Percentiles rank a stretch among this genome's conserved stretches.
phyloP scores from a whole-genome alignment of 1,140 invertebrate species.

The Drosophila fuyamai region DNA sequence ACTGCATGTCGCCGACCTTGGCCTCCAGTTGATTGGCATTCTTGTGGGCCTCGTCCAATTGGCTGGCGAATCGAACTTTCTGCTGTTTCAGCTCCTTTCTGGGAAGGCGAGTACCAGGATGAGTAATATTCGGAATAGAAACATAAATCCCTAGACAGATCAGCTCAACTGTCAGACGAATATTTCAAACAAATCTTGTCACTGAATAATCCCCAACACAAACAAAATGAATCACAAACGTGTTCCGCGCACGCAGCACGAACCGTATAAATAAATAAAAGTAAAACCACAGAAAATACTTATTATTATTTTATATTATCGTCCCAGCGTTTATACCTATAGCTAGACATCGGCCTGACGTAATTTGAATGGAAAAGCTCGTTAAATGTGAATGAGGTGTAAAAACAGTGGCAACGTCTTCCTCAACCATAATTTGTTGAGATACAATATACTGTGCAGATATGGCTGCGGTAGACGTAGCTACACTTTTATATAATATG shows the following conservation, averaged over 20 bases:
- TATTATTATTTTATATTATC: constrained; percentile 32
- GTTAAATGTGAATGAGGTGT: constrained; percentile 68
- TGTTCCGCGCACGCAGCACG: constrained; percentile 56
- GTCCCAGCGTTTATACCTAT: constrained; percentile 26
- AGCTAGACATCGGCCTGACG: constrained; percentile 52
- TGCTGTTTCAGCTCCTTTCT: constrained; percentile 86
- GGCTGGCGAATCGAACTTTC: constrained; percentile 85
- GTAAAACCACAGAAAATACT: constrained; percentile 19
- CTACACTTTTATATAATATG: constrained; percentile 68
- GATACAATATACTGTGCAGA: constrained; percentile 27
- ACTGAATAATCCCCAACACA: constrained; percentile 54
- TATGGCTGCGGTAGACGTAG: constrained; percentile 27
- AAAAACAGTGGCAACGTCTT: constrained; percentile 54
- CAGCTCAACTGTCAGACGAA: constrained; percentile 42
- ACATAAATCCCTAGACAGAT: constrained; percentile 36
- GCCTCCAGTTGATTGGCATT: constrained; percentile 85
- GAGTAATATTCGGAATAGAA: constrained; percentile 17
- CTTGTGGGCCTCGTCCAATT: constrained; percentile 85
- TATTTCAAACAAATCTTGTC: constrained; percentile 49
- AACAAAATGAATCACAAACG: constrained; percentile 72
- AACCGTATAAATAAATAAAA: constrained; percentile 39
- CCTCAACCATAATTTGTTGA: constrained; percentile 57
- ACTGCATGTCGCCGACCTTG: constrained; percentile 85
- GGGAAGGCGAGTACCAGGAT: constrained; percentile 27
- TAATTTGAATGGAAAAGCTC: constrained; percentile 62